Evolutionary conservation across 2,113 vertebrate species (phyloP), one percentile per base, ranked within the genome.

Genomic region (Corydoras maculifer): DNA sequence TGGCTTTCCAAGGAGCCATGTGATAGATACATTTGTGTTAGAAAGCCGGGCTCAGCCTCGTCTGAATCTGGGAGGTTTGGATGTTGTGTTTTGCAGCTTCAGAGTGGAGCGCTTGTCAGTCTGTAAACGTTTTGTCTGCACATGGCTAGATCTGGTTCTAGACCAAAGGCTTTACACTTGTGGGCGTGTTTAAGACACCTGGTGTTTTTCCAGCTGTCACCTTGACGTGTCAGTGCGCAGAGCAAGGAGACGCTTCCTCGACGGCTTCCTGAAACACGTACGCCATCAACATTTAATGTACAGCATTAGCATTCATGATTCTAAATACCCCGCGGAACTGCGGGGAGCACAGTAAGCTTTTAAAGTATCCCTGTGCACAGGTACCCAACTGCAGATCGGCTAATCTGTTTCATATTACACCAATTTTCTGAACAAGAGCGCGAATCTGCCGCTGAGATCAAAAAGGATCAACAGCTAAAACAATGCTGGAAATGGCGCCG

Each of bases 21-120:
- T 68, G 31, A 86, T 77, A 81, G 82, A 82, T 79, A 30, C 69
- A 57, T 78, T 70, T 82, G 78, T 86, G 78, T 78, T 83, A 82
- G 82, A 75, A 77, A 74, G 60, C 64, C 43, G 78, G 43, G 4
- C 30, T 70, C 73, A 78, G 77, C 78, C 78, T 77, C 57, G 78
- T 74, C 77, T 81, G 69, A 72, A 80, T 68, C 60, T 54, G 60
- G 62, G 25, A 65, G 64, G 70, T 76, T 83, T 74, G 65, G 70
- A 78, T 78, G 82, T 85, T 84, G 76, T 73, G 78, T 81, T 86
- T 83, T 82, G 60, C 74, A 62, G 71, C 58, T 75, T 77, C 70
- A 72, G 71, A 59, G n/a, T 15, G 73, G 60, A 73, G 82, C 69
- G 61, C 68, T 73, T 78, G 74, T 80, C 60, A 48, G 58, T 79